phyloP scores from a whole-genome alignment of 2,888 invertebrate species.

The Pollenia labialis region DNA sequence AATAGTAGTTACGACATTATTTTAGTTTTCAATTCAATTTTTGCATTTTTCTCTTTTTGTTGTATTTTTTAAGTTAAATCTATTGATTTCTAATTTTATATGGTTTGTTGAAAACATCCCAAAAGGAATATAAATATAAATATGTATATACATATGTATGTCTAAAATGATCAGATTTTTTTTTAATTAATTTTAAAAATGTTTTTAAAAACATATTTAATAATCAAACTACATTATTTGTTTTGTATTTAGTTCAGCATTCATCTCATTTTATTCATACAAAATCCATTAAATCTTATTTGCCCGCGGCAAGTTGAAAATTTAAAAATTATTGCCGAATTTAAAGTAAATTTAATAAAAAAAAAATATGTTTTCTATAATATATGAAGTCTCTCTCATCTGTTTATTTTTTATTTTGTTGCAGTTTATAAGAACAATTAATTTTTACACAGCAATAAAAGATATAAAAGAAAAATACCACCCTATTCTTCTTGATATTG shows the following conservation, averaged over 20 bases:
- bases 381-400: not conserved
- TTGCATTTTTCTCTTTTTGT: slow-evolving; percentile 33
- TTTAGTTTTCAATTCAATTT: slow-evolving; percentile 22
- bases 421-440: not conserved
- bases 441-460: not conserved
- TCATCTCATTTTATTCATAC: slow-evolving; percentile 3
- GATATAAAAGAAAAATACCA: not conserved
- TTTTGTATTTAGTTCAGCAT: slow-evolving; percentile 5
- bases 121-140: not conserved
- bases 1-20: not conserved
- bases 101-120: slow-evolving; percentile 1
- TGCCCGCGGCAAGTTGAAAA: too few relatives aligned
- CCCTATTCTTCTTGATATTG: not conserved
- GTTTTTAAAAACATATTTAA: not conserved
- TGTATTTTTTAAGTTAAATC: slow-evolving; percentile 48
- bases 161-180: not conserved
- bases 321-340: not conserved
- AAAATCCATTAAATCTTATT: too few relatives aligned
- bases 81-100: slow-evolving; percentile 20
- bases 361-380: slow-evolving; percentile 11
- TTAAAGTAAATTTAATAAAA: not conserved
- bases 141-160: not conserved
- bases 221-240: not conserved
- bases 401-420: not conserved
- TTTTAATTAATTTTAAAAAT: not conserved